Conservation (phyloP, 2,113 vertebrate genomes). For the Takifugu flavidus region DNA sequence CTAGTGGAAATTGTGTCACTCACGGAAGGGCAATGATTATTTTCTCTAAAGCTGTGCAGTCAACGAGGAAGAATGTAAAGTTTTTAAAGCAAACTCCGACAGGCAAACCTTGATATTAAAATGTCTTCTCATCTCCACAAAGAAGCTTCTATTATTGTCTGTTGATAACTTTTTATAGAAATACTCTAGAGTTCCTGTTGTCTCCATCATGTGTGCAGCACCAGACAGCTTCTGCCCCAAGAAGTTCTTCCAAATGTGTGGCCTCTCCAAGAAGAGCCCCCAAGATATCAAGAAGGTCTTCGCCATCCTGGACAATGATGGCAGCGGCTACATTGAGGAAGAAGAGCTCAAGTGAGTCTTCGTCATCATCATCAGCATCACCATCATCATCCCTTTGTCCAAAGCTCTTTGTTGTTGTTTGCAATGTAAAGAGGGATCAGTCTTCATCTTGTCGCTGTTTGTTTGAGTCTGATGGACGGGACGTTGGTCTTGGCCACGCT, state of each 20-base stretch:
- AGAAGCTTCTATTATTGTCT: not conserved
- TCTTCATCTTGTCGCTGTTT: too few species aligned
- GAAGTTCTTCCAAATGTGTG: conserved; percentile 94
- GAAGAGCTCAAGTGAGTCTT: conserved; percentile 89
- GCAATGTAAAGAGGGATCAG: too few species aligned
- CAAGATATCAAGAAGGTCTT: conserved; percentile 90
- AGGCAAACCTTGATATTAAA: too few species aligned
- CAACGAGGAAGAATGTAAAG: too few species aligned
- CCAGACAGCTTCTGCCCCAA: conserved; percentile 91
- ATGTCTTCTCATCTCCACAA: too few species aligned
- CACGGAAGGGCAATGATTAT: too few species aligned
- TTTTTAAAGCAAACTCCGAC: too few species aligned
- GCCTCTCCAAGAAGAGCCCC: conserved; percentile 86
- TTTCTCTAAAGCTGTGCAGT: too few species aligned
- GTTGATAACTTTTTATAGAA: too few species aligned
- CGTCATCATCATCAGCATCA: too few species aligned
- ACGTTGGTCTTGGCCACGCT: not conserved
- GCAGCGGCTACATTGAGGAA: conserved; percentile 90
- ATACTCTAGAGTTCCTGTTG: not conserved
- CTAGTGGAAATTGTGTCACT: too few species aligned
- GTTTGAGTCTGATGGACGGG: too few species aligned
- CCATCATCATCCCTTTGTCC: not conserved
- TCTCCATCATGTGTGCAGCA: conserved; percentile 70
- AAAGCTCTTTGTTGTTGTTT: not conserved
- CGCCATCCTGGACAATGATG: conserved; percentile 86